Conservation (phyloP, 2,113 vertebrate species). For the Vimba vimba region DNA sequence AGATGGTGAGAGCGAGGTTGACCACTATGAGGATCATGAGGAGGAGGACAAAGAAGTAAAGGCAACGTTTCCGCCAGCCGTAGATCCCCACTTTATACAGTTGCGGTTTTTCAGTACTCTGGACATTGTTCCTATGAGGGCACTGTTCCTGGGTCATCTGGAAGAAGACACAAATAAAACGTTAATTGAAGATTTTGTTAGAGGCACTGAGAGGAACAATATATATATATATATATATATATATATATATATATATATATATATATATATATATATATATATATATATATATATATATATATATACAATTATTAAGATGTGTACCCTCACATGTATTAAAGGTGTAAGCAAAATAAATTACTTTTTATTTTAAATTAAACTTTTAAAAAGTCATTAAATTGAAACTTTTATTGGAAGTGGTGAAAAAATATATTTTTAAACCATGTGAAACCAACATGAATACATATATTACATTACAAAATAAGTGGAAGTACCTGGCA, state of each 20-base stretch:
- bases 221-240: too few relatives aligned
- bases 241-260: too few relatives aligned
- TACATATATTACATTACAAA: too few relatives aligned
- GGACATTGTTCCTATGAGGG: conserved; percentile 90
- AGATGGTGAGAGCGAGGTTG: conserved; percentile 99
- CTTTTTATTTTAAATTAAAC: neutral
- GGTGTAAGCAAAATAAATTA: neutral
- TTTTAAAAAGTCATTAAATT: too few relatives aligned
- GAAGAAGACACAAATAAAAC: conserved; percentile 44
- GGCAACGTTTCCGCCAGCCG: conserved; percentile 98
- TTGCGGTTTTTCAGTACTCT: conserved; percentile 90
- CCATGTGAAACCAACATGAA: too few relatives aligned
- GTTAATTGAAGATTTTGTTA: neutral
- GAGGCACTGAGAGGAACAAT: neutral
- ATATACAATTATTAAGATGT: too few relatives aligned
- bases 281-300: too few relatives aligned
- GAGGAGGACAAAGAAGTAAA: conserved; percentile 98
- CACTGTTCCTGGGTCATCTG: conserved; percentile 99
- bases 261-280: too few relatives aligned
- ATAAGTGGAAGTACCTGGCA: too few relatives aligned
- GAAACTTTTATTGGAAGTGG: too few relatives aligned
- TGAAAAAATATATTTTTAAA: too few relatives aligned
- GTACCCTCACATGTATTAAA: too few relatives aligned
- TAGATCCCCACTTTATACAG: conserved; percentile 99
- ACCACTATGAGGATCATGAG: conserved; percentile 98